A percentile compares a stretch with the other conserved stretches of the same genome.
Conservation (phyloP, 2,113 vertebrate species). For the Cyphomyrus discorhynchus region DNA sequence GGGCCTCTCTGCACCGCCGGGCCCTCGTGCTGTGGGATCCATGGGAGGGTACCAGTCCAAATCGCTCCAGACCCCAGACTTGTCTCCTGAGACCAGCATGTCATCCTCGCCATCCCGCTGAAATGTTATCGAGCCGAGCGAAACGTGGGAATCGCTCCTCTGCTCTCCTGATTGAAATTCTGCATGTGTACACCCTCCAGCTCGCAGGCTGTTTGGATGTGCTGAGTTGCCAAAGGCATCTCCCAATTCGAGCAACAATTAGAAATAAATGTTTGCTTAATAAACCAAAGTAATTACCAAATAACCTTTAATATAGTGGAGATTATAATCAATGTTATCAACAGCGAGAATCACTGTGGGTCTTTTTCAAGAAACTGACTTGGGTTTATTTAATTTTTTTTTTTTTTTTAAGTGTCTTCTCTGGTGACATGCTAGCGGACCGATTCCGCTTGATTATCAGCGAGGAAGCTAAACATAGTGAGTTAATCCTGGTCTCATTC, state of each 20-base stretch:
- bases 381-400: neutral
- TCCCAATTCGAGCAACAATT: neutral
- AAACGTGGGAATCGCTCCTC: neutral
- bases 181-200: neutral
- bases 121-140: neutral
- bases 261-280: neutral
- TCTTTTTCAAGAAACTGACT: neutral
- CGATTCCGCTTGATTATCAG: neutral
- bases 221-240: neutral
- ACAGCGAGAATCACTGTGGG: neutral
- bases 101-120: neutral
- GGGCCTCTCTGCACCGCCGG: neutral
- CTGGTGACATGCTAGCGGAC: neutral
- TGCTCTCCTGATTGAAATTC: neutral
- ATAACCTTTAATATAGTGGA: neutral
- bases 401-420: neutral
- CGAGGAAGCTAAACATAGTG: neutral
- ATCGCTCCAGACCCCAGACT: neutral
- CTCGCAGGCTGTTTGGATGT: no score
- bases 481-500: neutral
- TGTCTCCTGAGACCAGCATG: neutral
- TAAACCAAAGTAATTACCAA: conserved; percentile 7
- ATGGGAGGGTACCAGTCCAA: neutral
- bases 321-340: neutral
- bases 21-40: neutral